Evolutionary conservation across 2,888 invertebrate genomes (phyloP), one percentile per base, ranked within the genome.

Genomic region (Pseudococcus longispinus): DNA sequence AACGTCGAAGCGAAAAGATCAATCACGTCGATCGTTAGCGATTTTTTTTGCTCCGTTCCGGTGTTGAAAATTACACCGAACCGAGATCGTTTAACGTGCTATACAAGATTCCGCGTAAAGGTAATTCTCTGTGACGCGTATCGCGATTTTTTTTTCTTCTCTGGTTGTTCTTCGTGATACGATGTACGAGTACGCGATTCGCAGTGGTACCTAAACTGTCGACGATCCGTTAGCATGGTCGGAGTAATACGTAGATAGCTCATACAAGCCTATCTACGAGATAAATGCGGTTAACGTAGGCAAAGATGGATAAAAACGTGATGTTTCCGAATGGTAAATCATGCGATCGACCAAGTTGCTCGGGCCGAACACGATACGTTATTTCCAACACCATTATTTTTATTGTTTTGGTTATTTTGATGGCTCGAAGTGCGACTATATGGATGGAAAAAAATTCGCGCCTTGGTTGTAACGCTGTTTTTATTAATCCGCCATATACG

Each of bases 121-220:
- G 70, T 70, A 70, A 70, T 70, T 70, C 29, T 70, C 29, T 29
- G 70, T 70, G 70, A 70, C 70, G 70, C 70, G 70, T 70, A 70
- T 70, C 70, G 70, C 70, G 70, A 70, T 70, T 70, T 70, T 70
- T 70, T 70, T 70, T 29, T 9, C 65, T 26, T 26, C 20, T 55
- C 55, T 60, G 5, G 11, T 60, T 60, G 2, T 23, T 60, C 20
- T 60, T 60, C 60, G 60, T 60, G 60, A 60, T 60, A 60, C 60
- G 60, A 60, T 60, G 60, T 60, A 60, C 60, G 23, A 60, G 60
- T 60, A 60, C 60, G 60, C 60, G 60, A 60, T 60, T 23, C 29
- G 32, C 70, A 70, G 70, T 70, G 70, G 18, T 70, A 2, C 70
- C 15, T 15, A 70, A 70, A 29, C 20, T 13, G 5, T 2, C 9